phyloP scores from a whole-genome alignment of 2,113 vertebrate species.

The Podarcis cretensis region DNA sequence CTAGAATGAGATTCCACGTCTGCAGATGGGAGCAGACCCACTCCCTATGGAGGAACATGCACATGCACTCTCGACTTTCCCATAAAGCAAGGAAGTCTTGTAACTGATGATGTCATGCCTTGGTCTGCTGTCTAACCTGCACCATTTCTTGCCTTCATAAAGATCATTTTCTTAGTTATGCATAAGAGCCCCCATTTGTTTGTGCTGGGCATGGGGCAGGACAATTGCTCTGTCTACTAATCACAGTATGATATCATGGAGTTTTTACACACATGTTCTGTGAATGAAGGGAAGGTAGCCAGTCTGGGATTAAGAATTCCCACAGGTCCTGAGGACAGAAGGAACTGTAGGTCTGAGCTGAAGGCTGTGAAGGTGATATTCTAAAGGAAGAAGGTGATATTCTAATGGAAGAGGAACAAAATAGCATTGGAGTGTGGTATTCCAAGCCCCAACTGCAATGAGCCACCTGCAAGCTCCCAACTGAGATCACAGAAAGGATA shows the following conservation, averaged over 20 bases:
- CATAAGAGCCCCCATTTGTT: too few species aligned
- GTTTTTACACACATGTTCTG: background rate
- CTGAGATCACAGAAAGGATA: background rate
- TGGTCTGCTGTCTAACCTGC: too few species aligned
- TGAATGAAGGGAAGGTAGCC: background rate
- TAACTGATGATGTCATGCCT: too few species aligned
- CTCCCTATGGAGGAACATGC: too few species aligned
- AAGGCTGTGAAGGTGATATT: background rate
- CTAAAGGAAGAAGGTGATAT: background rate
- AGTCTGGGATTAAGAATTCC: background rate
- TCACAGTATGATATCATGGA: background rate
- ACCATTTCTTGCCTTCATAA: too few species aligned
- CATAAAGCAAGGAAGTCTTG: too few species aligned
- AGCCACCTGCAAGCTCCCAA: background rate
- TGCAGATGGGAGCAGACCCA: too few species aligned
- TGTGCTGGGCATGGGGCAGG: background rate
- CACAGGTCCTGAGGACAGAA: background rate
- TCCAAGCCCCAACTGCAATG: background rate
- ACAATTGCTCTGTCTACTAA: background rate
- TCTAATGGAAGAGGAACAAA: background rate
- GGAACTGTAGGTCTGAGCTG: background rate
- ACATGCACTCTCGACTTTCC: too few species aligned
- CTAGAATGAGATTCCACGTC: too few species aligned
- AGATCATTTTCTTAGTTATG: too few species aligned
- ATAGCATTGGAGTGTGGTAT: background rate